Evolutionary conservation across 1,140 invertebrate species (phyloP).

Genomic region (Orius insidiosus): DNA sequence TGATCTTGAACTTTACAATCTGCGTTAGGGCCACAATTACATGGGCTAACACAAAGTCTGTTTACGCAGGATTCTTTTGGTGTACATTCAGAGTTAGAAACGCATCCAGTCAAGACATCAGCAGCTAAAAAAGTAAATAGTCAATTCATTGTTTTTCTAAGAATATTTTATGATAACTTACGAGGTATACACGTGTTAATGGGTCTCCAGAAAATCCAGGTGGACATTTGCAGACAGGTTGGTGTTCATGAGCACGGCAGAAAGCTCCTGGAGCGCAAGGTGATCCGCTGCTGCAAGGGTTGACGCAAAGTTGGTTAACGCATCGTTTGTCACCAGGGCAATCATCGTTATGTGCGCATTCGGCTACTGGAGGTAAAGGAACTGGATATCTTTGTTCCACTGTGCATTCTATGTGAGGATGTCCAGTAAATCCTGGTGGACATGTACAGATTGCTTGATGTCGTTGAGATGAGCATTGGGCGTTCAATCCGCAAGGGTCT

Average conservation of each 20-base stretch:
- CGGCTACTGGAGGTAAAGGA: conserved; percentile 31
- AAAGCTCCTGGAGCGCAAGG: conserved; percentile 58
- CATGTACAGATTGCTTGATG: conserved; percentile 65
- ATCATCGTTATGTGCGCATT: conserved; percentile 59
- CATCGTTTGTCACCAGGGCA: conserved; percentile 56
- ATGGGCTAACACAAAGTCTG: conserved; percentile 56
- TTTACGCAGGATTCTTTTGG: conserved; percentile 64
- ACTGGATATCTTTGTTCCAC: conserved; percentile 22
- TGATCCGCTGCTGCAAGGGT: conserved; percentile 49
- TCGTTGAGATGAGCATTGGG: conserved; percentile 54
- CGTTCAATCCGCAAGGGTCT: conserved; percentile 65
- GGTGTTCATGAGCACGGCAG: conserved; percentile 57
- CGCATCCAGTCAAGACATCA: conserved; percentile 42
- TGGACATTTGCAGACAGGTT: conserved; percentile 63
- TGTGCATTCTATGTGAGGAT: conserved; percentile 62
- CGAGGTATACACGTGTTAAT: conserved; percentile 51
- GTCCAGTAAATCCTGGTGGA: conserved; percentile 58
- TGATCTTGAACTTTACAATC: conserved; percentile 63
- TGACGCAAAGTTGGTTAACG: conserved; percentile 52
- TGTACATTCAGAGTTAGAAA: conserved; percentile 59
- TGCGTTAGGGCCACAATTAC: conserved; percentile 65
- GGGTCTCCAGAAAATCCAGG: conserved; percentile 58
- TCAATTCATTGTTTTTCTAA: neutral
- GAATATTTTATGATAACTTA: conserved; percentile 29
- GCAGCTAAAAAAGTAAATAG: conserved; percentile 24